Base-by-base conservation (phyloP, 1,140 invertebrate genomes). In the Metaphire vulgaris region DNA sequence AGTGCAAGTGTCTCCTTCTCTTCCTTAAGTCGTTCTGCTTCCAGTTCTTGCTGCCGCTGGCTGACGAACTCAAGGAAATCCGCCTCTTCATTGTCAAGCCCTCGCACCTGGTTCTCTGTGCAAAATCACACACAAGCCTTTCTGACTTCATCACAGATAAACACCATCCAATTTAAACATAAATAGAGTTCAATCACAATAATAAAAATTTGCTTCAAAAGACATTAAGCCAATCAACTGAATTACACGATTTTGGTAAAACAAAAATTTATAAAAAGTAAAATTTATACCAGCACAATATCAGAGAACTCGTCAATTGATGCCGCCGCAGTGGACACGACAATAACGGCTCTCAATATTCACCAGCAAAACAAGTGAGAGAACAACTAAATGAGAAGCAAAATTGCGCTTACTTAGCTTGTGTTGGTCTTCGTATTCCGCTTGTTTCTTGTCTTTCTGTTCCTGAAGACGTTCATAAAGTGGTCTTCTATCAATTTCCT, bases 341-440 rank as follows among this genome's bases (percentile, higher is more conserved):
- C n/a, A n/a, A n/a, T n/a, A n/a, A n/a, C n/a, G n/a, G n/a, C n/a
- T n/a, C n/a, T n/a, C n/a, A n/a, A n/a, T n/a, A n/a, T n/a, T n/a
- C n/a, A n/a, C n/a, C n/a, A n/a, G n/a, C n/a, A n/a, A n/a, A n/a
- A n/a, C n/a, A n/a, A n/a, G n/a, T n/a, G n/a, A n/a, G n/a, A n/a
- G n/a, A n/a, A n/a, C n/a, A n/a, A n/a, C n/a, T n/a, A n/a, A n/a
- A n/a, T n/a, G n/a, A n/a, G n/a, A n/a, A n/a, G n/a, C n/a, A n/a
- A n/a, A n/a, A n/a, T n/a, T n/a, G n/a, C n/a, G 88, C 89, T 88
- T 89, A 97, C 94, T 96, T 6, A 97, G 87, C 87, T 94, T 94
- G 82, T 94, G 92, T 15, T 94, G 91, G 87, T 98, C 96, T 86
- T 98, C 95, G 89, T 91, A 96, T 88, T 98, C 95, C 64, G 92